A percentile compares a stretch with the other conserved stretches of the same genome.
These are phyloP conservation scores for Barbus barbus DNA, from an alignment of 2,113 vertebrate species.

Conservation along the genomic window DNA sequence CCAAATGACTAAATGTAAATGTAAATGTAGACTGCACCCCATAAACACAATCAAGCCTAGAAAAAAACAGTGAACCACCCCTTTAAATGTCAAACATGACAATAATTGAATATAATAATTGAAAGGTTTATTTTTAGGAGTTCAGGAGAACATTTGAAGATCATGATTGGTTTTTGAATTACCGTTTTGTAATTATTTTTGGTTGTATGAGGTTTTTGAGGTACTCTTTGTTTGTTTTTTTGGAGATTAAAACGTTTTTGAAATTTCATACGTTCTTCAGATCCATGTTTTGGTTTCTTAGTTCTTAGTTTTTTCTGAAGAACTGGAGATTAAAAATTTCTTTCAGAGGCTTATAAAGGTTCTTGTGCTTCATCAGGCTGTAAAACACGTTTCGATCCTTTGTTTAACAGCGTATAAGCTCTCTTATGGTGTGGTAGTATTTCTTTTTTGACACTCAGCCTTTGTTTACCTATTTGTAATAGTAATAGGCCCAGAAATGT, in stretches of 20 bases:
- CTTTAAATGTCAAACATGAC: no score
- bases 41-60: no score
- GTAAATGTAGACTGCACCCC: no score
- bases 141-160: no score
- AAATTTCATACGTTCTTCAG: background rate
- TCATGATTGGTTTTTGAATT: no score
- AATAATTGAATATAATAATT: no score
- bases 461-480: conserved; percentile 23
- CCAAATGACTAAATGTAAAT: no score
- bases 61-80: no score
- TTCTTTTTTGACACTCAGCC: background rate
- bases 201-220: no score
- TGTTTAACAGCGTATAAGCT: background rate
- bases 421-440: background rate
- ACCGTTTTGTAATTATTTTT: no score
- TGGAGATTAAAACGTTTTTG: background rate
- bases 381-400: background rate
- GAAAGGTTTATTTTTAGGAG: no score
- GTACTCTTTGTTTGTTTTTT: background rate
- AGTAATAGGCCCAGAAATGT: conserved; percentile 9
- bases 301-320: background rate
- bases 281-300: background rate
- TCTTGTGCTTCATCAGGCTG: background rate
- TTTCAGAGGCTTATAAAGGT: background rate
- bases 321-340: background rate